Percentiles rank a stretch among this genome's conserved stretches.
phyloP scores from a whole-genome alignment of 2,113 vertebrate genomes.

The Brachypteracias leptosomus region DNA sequence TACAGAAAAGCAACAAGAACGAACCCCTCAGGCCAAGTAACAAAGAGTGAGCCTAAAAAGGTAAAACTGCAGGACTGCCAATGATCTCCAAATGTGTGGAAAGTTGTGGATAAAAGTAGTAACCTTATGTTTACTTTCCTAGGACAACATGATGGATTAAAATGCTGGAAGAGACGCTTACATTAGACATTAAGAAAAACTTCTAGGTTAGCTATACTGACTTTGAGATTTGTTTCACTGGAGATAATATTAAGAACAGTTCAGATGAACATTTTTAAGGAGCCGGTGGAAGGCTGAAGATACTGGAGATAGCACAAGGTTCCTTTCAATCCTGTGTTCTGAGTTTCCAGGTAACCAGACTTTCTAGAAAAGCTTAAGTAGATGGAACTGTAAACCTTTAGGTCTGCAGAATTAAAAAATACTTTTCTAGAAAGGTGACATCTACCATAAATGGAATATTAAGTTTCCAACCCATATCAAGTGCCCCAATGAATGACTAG shows the following conservation, averaged over 20 bases:
- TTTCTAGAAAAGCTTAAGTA: background rate
- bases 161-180: background rate
- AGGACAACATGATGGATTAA: background rate
- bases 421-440: background rate
- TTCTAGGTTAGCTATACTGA: background rate
- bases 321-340: background rate
- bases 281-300: background rate
- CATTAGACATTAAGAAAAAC: background rate
- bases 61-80: background rate
- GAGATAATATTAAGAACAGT: background rate
- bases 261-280: background rate
- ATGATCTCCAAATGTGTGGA: background rate
- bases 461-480: background rate
- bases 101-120: background rate
- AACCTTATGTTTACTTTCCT: background rate
- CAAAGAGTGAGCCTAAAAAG: background rate
- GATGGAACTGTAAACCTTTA: background rate
- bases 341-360: background rate
- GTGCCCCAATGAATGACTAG: background rate
- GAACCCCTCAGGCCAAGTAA: background rate
- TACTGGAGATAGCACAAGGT: background rate
- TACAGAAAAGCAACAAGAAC: background rate
- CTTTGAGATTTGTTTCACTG: background rate
- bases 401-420: background rate
- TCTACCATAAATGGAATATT: background rate